Conservation (phyloP, 2,113 vertebrate genomes). For the Passer montanus region DNA sequence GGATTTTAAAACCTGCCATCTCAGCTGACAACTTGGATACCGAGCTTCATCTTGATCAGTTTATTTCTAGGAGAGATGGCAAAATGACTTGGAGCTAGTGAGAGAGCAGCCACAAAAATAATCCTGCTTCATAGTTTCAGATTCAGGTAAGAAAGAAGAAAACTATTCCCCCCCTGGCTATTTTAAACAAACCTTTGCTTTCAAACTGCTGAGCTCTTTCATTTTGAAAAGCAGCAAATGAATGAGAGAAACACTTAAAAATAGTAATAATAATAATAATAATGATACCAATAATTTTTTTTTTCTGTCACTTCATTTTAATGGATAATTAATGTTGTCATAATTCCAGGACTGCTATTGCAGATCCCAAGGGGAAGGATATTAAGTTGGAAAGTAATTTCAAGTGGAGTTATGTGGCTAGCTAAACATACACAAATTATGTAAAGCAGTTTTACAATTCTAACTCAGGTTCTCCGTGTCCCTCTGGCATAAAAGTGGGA, state of each 20-base stretch:
- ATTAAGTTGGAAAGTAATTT: constrained; percentile 1
- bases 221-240: not conserved
- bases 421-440: constrained; percentile 12
- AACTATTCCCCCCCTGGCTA: not conserved
- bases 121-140: not conserved
- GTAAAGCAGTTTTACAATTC: not conserved
- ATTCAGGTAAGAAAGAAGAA: not conserved
- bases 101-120: not conserved
- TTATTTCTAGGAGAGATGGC: constrained; percentile 4
- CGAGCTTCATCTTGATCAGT: not conserved
- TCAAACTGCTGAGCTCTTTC: not conserved
- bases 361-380: not conserved
- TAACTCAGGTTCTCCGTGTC: not conserved
- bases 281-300: not conserved
- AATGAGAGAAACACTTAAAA: not conserved
- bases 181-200: constrained; percentile 34
- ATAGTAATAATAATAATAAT: not conserved
- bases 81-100: constrained; percentile 15
- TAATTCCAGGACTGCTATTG: not conserved
- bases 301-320: not conserved
- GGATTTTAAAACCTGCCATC: not conserved
- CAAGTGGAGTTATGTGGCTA: not conserved
- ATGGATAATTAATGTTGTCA: not conserved
- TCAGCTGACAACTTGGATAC: not conserved
- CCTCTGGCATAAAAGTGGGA: not conserved